A percentile compares a stretch with the other conserved stretches of the same genome.
phyloP scores from a whole-genome alignment of 2,888 invertebrate genomes.

The Dilophus febrilis region DNA sequence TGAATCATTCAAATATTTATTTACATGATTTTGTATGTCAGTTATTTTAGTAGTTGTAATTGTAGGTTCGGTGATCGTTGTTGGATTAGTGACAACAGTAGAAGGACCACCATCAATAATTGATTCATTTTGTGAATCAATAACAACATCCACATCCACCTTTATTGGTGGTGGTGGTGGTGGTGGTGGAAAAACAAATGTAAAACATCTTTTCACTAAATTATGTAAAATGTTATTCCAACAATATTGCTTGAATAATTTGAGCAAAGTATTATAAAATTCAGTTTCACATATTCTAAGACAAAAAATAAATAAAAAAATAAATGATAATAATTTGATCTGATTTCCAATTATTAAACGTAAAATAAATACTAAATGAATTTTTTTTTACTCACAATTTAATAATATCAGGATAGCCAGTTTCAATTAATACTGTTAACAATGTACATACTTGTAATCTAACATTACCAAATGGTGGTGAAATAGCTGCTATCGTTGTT shows the following conservation, averaged over 20 bases:
- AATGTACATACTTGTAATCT: conserved; percentile 66
- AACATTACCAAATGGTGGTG: conserved; percentile 62
- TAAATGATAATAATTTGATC: neutral
- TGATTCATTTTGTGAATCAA: conserved; percentile 17
- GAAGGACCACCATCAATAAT: conserved; percentile 24
- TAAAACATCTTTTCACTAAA: conserved; percentile 66
- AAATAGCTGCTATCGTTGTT: conserved; percentile 51
- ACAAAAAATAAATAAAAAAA: conserved; percentile 1
- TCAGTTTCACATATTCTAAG: conserved; percentile 31
- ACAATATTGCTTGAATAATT: conserved; percentile 74
- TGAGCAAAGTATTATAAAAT: conserved; percentile 48
- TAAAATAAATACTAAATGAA: neutral
- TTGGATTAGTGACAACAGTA: too few relatives aligned
- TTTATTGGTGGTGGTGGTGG: too few relatives aligned
- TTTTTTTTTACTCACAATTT: conserved; percentile 36
- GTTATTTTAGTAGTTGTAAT: conserved; percentile 16
- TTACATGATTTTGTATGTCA: conserved; percentile 39
- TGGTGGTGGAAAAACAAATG: too few relatives aligned
- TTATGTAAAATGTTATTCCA: conserved; percentile 95
- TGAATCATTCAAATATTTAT: conserved; percentile 12
- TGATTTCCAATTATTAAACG: neutral
- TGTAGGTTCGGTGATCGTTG: too few relatives aligned
- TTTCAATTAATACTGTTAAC: conserved; percentile 55
- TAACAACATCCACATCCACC: conserved; percentile 48
- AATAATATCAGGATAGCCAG: conserved; percentile 54